Evolutionary conservation across 2,113 vertebrate genomes (phyloP), one percentile per base, ranked within the genome.

Genomic region (Caranx ignobilis): DNA sequence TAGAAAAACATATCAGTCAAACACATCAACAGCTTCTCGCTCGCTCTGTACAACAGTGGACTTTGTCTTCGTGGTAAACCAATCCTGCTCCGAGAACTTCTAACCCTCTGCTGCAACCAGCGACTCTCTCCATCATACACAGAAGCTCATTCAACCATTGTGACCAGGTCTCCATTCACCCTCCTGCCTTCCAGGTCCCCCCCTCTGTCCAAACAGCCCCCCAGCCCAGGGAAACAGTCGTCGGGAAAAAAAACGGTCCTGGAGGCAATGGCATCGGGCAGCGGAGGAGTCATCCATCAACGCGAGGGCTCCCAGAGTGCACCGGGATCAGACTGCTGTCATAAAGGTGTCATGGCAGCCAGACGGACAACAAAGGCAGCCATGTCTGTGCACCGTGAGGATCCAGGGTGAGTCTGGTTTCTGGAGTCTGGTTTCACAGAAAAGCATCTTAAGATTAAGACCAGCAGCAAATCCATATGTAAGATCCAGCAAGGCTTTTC

Each of bases 211-310:
- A 84, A 92, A 88, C 83, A 89, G 26, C 26, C 61, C 63, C 45
- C 2, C 1, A 11, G 69, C 57, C 50, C 66, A 37, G 75, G 66
- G 57, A 79, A 57, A 26, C 26, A 1, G 26, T 26, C 13, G 18
- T n/a, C 11, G 45, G 54, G 68, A 26, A 26, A 26, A 26, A 26
- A 26, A 26, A 26, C 45, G 75, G 72, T 75, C 68, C 71, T 79
- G 57, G 61, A 73, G 76, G 84, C 62, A 5, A 21, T 78, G 79
- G 81, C 81, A 75, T 10, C 26, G 41, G 48, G 65, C 68, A 62
- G 73, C 78, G 79, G 76, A 85, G 85, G 75, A 77, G 45, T 68
- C 84, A 91, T 91, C 83, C 86, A 89, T 93, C 91, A 93, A 56
- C 85, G 19, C 69, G 5, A 45, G 50, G 60, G 57, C 83, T 90